Evolutionary conservation across 2,113 vertebrate species (phyloP).

Genomic region (Egretta garzetta): DNA sequence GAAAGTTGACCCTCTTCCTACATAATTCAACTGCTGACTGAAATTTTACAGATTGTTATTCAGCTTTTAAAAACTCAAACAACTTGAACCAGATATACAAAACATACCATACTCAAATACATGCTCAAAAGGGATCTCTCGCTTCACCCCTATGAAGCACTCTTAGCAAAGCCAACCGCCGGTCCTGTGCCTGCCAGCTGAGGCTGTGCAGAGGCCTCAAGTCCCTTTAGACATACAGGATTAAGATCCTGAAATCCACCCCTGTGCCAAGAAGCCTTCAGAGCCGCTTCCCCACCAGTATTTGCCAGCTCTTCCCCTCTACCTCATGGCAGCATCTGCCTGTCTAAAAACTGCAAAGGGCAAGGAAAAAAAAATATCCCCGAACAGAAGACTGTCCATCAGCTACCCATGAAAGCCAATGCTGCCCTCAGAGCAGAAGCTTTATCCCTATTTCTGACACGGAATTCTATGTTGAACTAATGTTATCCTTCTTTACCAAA

Average conservation of each 20-base stretch:
- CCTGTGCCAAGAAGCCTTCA: neutral
- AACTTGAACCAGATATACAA: neutral
- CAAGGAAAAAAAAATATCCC: neutral
- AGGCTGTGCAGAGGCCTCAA: neutral
- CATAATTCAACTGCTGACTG: neutral
- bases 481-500: neutral
- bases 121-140: neutral
- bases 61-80: neutral
- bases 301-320: neutral
- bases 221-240: fast-evolving
- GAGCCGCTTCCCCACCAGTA: neutral
- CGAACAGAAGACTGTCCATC: neutral
- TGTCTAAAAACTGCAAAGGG: neutral
- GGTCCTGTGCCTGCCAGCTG: fast-evolving
- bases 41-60: neutral
- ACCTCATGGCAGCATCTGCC: neutral
- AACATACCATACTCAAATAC: neutral
- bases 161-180: neutral
- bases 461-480: neutral
- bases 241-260: neutral
- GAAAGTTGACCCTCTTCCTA: neutral
- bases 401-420: neutral
- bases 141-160: neutral
- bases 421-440: neutral
- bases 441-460: neutral